Conservation (phyloP, 2,113 vertebrate genomes). For the Pachycephala philippinensis region DNA sequence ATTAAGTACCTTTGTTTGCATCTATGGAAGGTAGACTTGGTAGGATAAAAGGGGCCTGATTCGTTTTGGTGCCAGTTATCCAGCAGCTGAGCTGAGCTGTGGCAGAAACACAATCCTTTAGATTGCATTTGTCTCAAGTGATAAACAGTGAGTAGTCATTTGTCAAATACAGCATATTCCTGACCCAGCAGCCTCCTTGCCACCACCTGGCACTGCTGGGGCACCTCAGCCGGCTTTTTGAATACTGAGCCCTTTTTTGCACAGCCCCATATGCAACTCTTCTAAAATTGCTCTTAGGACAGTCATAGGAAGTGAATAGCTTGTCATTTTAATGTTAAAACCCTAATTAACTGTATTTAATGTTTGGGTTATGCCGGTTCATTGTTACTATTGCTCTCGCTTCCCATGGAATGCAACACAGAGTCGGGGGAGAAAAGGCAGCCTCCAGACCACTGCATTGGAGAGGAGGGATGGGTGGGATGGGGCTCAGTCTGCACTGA, state of each 20-base stretch:
- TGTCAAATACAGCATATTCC: background rate
- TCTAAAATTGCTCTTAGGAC: background rate
- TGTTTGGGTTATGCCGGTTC: background rate
- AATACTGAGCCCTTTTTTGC: background rate
- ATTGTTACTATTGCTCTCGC: background rate
- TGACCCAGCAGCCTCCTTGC: background rate
- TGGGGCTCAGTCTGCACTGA: background rate
- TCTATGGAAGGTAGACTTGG: background rate
- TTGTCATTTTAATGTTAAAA: background rate
- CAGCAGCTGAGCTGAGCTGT: slow-evolving; percentile 8
- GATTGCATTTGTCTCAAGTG: slow-evolving; percentile 13
- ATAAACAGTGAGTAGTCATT: background rate
- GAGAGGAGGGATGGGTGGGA: background rate
- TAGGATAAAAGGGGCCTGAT: slow-evolving; percentile 14
- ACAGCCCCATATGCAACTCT: background rate
- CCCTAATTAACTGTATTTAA: background rate
- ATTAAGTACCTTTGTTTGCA: slow-evolving; percentile 31
- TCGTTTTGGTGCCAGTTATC: slow-evolving; percentile 17
- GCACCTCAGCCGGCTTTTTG: background rate
- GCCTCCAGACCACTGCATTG: background rate
- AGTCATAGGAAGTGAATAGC: background rate
- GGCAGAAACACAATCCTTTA: background rate
- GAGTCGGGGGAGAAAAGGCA: background rate
- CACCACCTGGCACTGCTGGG: background rate
- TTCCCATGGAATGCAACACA: background rate